phyloP scores from a whole-genome alignment of 2,888 invertebrate species.

The Cerastis rubricosa region DNA sequence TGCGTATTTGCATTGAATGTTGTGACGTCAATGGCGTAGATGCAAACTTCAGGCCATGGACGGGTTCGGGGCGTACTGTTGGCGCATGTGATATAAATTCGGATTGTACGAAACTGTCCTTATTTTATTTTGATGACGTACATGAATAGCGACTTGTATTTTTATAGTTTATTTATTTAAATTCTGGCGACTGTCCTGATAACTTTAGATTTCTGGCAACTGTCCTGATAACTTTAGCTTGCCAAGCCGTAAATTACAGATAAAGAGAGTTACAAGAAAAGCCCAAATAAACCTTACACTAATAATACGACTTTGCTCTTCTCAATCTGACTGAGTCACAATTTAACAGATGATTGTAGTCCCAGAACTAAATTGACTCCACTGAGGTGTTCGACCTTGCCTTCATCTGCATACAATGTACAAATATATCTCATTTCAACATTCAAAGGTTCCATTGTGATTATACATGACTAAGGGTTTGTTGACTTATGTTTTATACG shows the following conservation, averaged over 20 bases:
- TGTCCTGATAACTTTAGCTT: neutral
- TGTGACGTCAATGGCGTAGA: slow-evolving; percentile 72
- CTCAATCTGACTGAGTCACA: neutral
- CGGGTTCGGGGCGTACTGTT: slow-evolving; percentile 14
- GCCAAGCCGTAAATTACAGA: neutral
- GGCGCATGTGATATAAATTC: slow-evolving; percentile 43
- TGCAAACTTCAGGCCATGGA: slow-evolving; percentile 64
- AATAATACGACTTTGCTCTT: neutral
- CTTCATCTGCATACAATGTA: slow-evolving; percentile 61
- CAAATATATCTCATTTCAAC: slow-evolving; percentile 14
- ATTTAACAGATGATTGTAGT: slow-evolving; percentile 13
- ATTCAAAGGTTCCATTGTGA: slow-evolving; percentile 46
- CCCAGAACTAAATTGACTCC: slow-evolving; percentile 6
- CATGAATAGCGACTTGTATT: neutral
- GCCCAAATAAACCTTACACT: too few relatives aligned
- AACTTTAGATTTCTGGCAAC: neutral
- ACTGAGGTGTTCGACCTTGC: slow-evolving; percentile 51
- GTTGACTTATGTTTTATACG: slow-evolving; percentile 34
- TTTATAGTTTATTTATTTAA: neutral
- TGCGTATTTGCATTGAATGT: slow-evolving; percentile 84
- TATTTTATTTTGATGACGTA: slow-evolving; percentile 15
- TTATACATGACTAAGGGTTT: slow-evolving; percentile 34
- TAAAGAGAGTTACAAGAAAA: neutral
- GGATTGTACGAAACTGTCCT: slow-evolving; percentile 2
- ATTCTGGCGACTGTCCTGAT: neutral